Base-by-base conservation (phyloP, 2,888 invertebrate genomes). In the Ceriagrion tenellum region DNA sequence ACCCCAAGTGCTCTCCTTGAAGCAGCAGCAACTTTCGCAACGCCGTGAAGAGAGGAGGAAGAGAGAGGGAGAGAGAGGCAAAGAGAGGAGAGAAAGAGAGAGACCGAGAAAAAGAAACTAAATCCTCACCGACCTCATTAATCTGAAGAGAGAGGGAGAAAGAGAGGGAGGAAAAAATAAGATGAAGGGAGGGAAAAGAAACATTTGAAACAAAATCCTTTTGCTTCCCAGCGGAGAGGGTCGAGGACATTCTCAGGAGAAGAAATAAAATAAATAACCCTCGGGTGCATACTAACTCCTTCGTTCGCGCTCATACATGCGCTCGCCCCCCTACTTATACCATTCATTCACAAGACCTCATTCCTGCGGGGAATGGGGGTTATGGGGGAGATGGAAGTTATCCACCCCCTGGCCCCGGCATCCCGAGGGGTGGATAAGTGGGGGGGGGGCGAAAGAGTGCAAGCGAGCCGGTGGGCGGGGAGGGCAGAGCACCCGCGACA, bases 71-170 rank as follows among this genome's bases (percentile, higher is more conserved):
- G 30, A 55, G n/a, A 55, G 55, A 12, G 90, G 13, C 30, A 55
- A 55, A 55, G 56, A 26, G 90, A 56, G 23, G 91, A 26, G 47
- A 69, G 93, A 47, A 47, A 93, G 63, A 63, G 47, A 93, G 93
- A 63, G 93, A 35, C 47, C 18, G 47, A 47, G 63, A 69, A 47
- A n/a, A 47, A 93, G 69, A 35, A 69, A 93, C 47, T 26, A 91
- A 63, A 63, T 26, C 81, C 81, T 81, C 81, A 81, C 81, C 81
- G 81, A 81, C 81, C 81, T 81, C 81, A 81, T 81, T 81, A 81
- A 81, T 81, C 81, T 81, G 81, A 35, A 81, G 81, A 81, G 81
- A 40, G 93, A 59, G 59, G 35, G 10, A 59, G 10, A 59, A 23
- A 59, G 47, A 16, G 47, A 93, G 47, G 26, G 93, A 59, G 16